Conservation (phyloP, 2,113 vertebrate genomes). For the Semicossyphus pulcher region DNA sequence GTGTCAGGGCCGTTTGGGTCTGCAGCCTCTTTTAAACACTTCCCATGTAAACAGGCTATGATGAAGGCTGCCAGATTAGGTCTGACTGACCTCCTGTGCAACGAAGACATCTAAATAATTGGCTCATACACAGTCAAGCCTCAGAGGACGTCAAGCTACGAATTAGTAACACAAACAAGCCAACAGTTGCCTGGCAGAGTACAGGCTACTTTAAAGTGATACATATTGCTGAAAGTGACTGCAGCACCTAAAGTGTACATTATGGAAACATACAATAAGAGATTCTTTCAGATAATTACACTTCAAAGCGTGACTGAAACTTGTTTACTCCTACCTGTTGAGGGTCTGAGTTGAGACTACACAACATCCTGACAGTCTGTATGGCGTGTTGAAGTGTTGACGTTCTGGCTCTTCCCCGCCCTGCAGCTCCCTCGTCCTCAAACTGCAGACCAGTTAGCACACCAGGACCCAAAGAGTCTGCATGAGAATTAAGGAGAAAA, state of each 20-base stretch:
- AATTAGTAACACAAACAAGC: constrained; percentile 49
- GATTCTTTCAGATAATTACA: not conserved
- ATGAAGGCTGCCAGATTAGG: constrained; percentile 31
- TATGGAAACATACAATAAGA: not conserved
- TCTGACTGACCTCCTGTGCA: constrained; percentile 39
- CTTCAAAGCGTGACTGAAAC: constrained; percentile 1
- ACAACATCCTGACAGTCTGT: constrained; percentile 77
- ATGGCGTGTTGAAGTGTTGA: constrained; percentile 61
- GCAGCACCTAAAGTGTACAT: not conserved
- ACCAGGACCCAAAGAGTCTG: constrained; percentile 59
- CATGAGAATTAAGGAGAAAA: not conserved
- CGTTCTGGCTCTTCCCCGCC: constrained; percentile 37
- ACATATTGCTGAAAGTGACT: not conserved
- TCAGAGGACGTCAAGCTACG: constrained; percentile 23
- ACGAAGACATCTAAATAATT: constrained; percentile 23
- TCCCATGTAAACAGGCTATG: constrained; percentile 44
- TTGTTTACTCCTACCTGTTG: constrained; percentile 72
- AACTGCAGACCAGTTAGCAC: constrained; percentile 70
- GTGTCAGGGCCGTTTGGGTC: not conserved
- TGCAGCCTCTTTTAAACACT: constrained; percentile 24
- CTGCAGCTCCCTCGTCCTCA: constrained; percentile 65
- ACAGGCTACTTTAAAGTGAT: constrained; percentile 34
- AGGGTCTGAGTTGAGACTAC: constrained; percentile 73
- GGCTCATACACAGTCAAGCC: constrained; percentile 14
- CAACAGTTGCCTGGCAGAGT: constrained; percentile 22